Base-by-base conservation (phyloP, 1,140 invertebrate genomes). In the Carposina sasakii region DNA sequence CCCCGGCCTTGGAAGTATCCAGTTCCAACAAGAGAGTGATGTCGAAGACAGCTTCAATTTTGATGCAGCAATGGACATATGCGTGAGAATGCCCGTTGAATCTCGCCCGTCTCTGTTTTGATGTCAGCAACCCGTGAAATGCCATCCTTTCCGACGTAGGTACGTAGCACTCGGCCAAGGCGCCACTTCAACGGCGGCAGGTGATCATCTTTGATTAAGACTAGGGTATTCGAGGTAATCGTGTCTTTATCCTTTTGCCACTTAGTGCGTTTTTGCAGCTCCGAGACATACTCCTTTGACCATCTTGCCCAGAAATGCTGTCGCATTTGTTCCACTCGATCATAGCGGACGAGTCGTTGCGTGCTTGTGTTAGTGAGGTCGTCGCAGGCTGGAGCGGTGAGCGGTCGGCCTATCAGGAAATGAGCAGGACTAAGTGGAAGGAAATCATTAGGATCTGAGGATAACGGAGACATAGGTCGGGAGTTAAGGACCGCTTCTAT, bases 181-280 rank as follows among this genome's bases (percentile, higher is more conserved):
- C 33, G 31, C 72, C 76, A 79, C 16, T 60, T 48, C 0, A 34
- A 15, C 8, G 69, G 66, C 10, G 73, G 66, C 12, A 53, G 17
- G 30, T 57, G 52, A n/a, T 69, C 56, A 6, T 81, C 69, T 19
- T 67, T 69, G 1, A 79, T n/a, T 0, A 79, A 6, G 12, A 81
- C 78, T 2, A 81, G 6, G 6, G n/a, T 48, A 31, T n/a, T 53
- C 50, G 5, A 53, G 21, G 41, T 61, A 41, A 5, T 62, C 5
- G 6, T 41, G n/a, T 21, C 39, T 19, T 36, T 10, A 3, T 21
- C n/a, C 1, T 13, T 24, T 17, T 41, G 16, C 24, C 39, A 31
- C 16, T 47, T 53, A 12, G 19, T 47, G 12, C 39, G 23, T 16
- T 19, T 31, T 22, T 48, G 50, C 0, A 53, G 16, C 26, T 39